phyloP scores from a whole-genome alignment of 2,113 vertebrate genomes.

The Rhynchopsitta pachyrhyncha region DNA sequence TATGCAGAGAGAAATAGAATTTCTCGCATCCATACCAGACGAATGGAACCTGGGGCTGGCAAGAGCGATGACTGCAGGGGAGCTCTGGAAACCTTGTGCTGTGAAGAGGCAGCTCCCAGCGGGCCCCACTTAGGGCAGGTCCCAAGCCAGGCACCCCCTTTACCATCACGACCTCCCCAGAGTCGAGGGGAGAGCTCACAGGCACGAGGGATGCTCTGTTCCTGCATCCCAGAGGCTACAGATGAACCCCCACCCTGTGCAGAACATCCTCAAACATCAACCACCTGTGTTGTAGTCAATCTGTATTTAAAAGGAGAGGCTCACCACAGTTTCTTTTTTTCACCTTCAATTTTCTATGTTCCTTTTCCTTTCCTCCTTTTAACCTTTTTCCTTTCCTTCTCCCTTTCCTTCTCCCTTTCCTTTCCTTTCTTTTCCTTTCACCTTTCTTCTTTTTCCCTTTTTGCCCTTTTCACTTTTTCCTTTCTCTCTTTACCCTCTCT shows the following conservation, averaged over 20 bases:
- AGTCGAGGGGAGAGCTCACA: accelerated
- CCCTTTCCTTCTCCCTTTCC: too few species aligned
- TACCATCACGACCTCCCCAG: accelerated
- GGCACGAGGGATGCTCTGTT: neutral
- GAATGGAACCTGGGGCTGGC: too few species aligned
- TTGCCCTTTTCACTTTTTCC: too few species aligned
- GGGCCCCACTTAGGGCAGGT: neutral
- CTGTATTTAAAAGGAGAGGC: neutral
- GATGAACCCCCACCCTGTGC: accelerated
- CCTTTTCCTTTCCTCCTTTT: too few species aligned
- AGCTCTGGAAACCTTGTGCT: neutral
- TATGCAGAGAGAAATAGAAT: neutral
- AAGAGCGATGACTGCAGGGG: neutral
- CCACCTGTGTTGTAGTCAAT: accelerated
- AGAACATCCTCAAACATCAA: accelerated
- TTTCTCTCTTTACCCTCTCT: neutral
- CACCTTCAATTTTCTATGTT: neutral
- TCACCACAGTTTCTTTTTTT: accelerated
- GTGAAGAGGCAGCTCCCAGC: neutral
- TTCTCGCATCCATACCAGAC: neutral
- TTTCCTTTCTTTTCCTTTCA: too few species aligned
- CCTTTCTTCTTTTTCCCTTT: neutral
- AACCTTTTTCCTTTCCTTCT: neutral
- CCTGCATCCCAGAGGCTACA: accelerated
- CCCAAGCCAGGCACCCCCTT: neutral